Base-by-base conservation (phyloP, 2,797 vertebrate genomes). In the Cercopithecus hamlyni region DNA sequence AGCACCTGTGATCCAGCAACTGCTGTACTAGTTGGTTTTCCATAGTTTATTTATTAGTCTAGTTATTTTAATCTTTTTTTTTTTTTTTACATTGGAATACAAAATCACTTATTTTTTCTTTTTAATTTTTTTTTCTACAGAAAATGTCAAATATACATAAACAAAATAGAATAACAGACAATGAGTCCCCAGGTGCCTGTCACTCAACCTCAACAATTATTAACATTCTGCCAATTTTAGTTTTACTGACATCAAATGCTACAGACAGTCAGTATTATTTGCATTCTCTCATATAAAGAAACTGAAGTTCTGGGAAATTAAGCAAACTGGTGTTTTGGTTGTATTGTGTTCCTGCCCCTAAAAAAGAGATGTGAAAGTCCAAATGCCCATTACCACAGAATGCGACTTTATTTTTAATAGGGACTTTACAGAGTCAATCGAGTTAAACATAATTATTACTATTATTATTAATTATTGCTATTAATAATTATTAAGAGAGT, bases 201-300 rank as follows among this genome's bases (percentile, higher is more conserved):
- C n/a, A n/a, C n/a, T n/a, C n/a, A n/a, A n/a, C n/a, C n/a, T n/a
- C n/a, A n/a, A n/a, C n/a, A n/a, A n/a, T n/a, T n/a, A n/a, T n/a
- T n/a, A n/a, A n/a, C n/a, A n/a, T n/a, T n/a, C n/a, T n/a, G n/a
- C n/a, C n/a, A n/a, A n/a, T n/a, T n/a, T n/a, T n/a, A n/a, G n/a
- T n/a, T n/a, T n/a, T n/a, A n/a, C n/a, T n/a, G n/a, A n/a, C n/a
- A n/a, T n/a, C n/a, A n/a, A n/a, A 58, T 43, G 48, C 7, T 64
- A 19, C 27, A 83, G 58, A 55, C 19, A 36, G 2, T 83, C 19
- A 36, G 2, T 83, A 43, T 90, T 82, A 86, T 75, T 89, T 85
- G 13, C 22, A 55, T 55, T 90, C 58, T 92, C 86, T 50, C 11
- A 96, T 52, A 52, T 79, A 27, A 95, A 80, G 39, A 95, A 93